A percentile compares a stretch with the other conserved stretches of the same genome.
Evolutionary conservation across 2,797 vertebrate species (phyloP).

Genomic region (Galagoides demidoff): DNA sequence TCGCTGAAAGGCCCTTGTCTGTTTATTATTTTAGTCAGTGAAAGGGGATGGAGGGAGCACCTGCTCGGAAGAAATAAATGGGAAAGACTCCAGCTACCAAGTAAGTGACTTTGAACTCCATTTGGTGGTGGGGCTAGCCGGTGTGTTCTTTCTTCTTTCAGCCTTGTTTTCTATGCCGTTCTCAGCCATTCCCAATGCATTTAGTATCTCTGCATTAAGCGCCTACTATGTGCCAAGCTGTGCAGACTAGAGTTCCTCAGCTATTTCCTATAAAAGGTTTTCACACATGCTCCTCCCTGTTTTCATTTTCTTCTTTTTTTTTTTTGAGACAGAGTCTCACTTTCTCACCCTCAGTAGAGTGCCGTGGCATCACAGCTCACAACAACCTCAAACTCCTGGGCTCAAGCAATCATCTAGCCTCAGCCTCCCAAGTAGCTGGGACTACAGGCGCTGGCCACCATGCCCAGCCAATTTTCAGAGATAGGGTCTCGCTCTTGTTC

Average conservation of each 20-base stretch:
- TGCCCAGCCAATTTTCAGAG: no score
- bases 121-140: slow-evolving; percentile 78
- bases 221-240: not conserved
- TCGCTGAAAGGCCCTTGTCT: slow-evolving; percentile 73
- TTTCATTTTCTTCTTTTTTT: not conserved
- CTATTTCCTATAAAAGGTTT: not conserved
- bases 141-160: not conserved
- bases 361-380: no score
- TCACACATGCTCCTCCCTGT: rapidly evolving
- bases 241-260: rapidly evolving
- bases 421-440: no score
- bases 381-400: no score
- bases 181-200: not conserved
- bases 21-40: slow-evolving; percentile 89
- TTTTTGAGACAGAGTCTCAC: no score
- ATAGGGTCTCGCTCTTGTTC: no score
- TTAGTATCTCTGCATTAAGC: not conserved
- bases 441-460: no score
- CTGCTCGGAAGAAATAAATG: slow-evolving; percentile 79
- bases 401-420: no score
- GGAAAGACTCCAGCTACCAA: slow-evolving; percentile 79
- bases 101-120: slow-evolving; percentile 83
- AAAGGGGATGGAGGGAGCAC: slow-evolving; percentile 82
- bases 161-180: not conserved
- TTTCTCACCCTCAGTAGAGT: no score